Conservation (phyloP, 2,113 vertebrate species). For the Pelusios castaneus region DNA sequence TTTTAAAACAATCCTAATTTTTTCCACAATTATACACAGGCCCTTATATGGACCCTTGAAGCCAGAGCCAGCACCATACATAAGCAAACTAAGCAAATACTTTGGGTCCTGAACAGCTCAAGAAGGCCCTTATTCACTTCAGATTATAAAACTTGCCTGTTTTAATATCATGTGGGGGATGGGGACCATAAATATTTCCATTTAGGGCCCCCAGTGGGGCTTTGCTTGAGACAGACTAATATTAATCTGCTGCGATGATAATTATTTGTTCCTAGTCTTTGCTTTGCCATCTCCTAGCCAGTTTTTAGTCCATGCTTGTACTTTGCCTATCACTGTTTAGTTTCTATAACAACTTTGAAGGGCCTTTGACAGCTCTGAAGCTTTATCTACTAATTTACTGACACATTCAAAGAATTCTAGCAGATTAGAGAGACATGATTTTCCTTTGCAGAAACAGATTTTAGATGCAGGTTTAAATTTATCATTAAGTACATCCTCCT, state of each 20-base stretch:
- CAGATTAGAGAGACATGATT: not conserved
- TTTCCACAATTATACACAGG: not conserved
- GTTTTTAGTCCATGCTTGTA: not conserved
- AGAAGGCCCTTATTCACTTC: too few relatives aligned
- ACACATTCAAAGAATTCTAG: not conserved
- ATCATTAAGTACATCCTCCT: not conserved
- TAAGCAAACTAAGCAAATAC: too few relatives aligned
- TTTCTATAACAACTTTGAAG: not conserved
- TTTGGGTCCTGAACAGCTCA: too few relatives aligned
- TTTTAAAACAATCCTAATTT: not conserved
- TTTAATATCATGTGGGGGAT: too few relatives aligned
- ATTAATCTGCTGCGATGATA: not conserved
- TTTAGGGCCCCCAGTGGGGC: too few relatives aligned
- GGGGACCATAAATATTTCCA: too few relatives aligned
- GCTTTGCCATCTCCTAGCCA: not conserved
- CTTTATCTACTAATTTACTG: not conserved
- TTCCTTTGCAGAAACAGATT: not conserved
- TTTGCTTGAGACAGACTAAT: rapidly evolving
- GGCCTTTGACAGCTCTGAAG: not conserved
- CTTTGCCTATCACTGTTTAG: not conserved
- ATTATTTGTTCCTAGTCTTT: not conserved
- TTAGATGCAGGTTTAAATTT: not conserved
- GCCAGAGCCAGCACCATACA: too few relatives aligned
- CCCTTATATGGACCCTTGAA: not conserved
- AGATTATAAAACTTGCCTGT: too few relatives aligned